Conservation (phyloP, 1,140 invertebrate genomes). For the Scaptomyza montana region DNA sequence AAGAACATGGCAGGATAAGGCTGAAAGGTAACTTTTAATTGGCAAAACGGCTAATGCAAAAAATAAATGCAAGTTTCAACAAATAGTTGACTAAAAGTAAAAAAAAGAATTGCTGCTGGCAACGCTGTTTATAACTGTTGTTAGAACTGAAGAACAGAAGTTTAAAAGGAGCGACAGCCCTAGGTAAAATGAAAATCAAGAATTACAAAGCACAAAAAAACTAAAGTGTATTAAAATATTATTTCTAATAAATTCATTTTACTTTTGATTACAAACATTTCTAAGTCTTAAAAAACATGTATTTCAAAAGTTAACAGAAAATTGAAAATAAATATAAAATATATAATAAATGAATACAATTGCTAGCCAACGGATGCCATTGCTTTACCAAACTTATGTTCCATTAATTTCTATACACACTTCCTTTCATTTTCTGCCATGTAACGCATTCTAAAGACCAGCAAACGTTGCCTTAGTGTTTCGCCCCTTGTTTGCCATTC, state of each 20-base stretch:
- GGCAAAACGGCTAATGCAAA: background rate
- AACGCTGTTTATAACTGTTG: background rate
- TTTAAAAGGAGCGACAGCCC: too few species aligned
- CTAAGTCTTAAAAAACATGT: background rate
- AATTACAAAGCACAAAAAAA: too few species aligned
- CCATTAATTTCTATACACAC: background rate
- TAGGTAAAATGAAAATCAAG: too few species aligned
- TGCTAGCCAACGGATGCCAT: too few species aligned
- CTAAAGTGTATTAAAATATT: too few species aligned
- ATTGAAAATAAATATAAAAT: slow-evolving; percentile 3
- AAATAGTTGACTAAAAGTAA: background rate
- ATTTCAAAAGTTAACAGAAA: slow-evolving; percentile 8
- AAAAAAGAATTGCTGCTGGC: background rate
- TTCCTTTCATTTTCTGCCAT: slow-evolving; percentile 6
- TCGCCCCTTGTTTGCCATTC: slow-evolving; percentile 8
- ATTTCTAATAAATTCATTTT: too few species aligned
- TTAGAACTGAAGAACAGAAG: too few species aligned
- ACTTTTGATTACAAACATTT: too few species aligned
- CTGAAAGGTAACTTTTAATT: slow-evolving; percentile 37
- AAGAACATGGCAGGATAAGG: slow-evolving; percentile 34
- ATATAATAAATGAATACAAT: too few species aligned
- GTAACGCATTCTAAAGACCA: slow-evolving; percentile 42
- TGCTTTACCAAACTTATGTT: too few species aligned
- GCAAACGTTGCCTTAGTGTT: slow-evolving; percentile 30
- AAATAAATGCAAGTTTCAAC: background rate